phyloP scores from a whole-genome alignment of 1,140 invertebrate genomes.

The Ceratina japonica region DNA sequence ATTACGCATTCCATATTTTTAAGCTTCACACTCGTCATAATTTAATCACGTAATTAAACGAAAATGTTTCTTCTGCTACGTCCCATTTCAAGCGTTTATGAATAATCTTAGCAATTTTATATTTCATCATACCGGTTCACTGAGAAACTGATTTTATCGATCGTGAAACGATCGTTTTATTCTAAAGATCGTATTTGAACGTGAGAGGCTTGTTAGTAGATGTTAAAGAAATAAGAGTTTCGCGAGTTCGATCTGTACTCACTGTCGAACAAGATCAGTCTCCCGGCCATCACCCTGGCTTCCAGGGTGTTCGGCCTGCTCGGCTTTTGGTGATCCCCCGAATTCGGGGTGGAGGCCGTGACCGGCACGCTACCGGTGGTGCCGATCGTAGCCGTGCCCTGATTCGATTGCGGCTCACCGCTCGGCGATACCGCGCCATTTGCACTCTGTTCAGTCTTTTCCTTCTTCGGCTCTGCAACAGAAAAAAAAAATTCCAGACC shows the following conservation, averaged over 20 bases:
- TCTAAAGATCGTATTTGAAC: no score
- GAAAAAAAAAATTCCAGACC: conserved; percentile 63
- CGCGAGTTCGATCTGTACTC: conserved; percentile 43
- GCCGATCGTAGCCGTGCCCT: conserved; percentile 76
- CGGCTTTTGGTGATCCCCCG: conserved; percentile 79
- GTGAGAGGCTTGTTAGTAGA: no score
- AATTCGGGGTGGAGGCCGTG: conserved; percentile 57
- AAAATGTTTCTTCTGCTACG: neutral
- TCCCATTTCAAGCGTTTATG: no score
- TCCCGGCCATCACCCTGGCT: conserved; percentile 85
- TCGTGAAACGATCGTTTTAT: no score
- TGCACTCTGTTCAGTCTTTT: conserved; percentile 90
- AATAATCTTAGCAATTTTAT: no score
- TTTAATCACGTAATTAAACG: neutral
- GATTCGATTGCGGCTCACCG: conserved; percentile 79
- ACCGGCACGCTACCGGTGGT: conserved; percentile 64
- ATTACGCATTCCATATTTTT: neutral
- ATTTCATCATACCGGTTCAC: no score
- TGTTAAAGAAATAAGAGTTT: neutral
- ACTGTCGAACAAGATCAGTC: conserved; percentile 73
- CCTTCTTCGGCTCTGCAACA: conserved; percentile 92
- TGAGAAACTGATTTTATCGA: no score
- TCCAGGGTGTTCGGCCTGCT: conserved; percentile 88
- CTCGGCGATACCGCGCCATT: conserved; percentile 84
- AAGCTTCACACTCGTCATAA: neutral